A percentile compares a stretch with the other conserved stretches of the same genome.
These are phyloP conservation scores for Rhinichthys klamathensis DNA, from an alignment of 2,113 vertebrate genomes.

Conservation along the genomic window DNA sequence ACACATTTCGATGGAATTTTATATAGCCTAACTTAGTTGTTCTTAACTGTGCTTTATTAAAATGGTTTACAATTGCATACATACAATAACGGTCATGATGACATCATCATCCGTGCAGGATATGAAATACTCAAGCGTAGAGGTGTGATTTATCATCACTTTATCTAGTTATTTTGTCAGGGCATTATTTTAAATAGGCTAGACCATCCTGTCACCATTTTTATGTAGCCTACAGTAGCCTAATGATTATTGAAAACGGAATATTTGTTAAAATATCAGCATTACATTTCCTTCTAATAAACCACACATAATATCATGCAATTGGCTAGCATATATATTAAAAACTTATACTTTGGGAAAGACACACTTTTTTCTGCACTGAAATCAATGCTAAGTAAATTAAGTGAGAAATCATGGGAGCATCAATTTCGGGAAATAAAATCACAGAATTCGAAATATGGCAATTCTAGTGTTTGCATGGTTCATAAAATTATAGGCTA, in stretches of 20 bases:
- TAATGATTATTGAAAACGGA: neutral
- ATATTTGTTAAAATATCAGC: neutral
- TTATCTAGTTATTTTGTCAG: neutral
- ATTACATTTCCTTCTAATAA: neutral
- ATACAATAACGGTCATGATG: neutral
- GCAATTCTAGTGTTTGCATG: constrained; percentile 1
- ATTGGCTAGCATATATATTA: neutral
- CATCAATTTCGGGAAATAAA: constrained; percentile 9
- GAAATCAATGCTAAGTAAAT: neutral
- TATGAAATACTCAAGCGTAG: neutral
- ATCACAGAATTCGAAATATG: neutral
- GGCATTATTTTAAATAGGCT: neutral
- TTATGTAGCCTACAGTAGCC: neutral
- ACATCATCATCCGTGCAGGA: neutral
- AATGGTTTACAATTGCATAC: neutral
- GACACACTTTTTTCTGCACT: neutral
- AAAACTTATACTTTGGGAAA: neutral
- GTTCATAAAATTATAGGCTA: constrained; percentile 35
- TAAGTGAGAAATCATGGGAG: neutral
- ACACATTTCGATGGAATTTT: neutral
- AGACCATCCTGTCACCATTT: neutral
- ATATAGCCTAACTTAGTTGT: no score
- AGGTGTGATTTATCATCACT: neutral
- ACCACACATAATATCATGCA: neutral
- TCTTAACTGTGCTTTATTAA: neutral